phyloP scores from a whole-genome alignment of 2,113 vertebrate species.

The Gasterosteus nipponicus region DNA sequence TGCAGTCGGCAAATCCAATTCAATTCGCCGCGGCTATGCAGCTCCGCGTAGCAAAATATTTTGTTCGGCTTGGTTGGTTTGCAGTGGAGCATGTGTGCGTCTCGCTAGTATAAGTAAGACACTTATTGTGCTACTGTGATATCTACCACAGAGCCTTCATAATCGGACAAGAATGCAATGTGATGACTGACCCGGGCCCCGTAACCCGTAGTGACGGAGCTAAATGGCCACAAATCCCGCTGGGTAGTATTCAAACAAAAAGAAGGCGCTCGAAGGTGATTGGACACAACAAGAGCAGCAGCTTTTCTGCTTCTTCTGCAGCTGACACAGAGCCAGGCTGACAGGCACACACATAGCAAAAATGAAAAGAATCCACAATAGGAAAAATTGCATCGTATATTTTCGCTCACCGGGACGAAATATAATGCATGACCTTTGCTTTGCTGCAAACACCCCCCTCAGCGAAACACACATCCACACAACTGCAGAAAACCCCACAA shows the following conservation, averaged over 20 bases:
- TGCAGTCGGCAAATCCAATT: conserved; percentile 55
- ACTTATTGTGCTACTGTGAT: conserved; percentile 58
- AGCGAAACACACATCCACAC: conserved; percentile 4
- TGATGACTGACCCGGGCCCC: conserved; percentile 62
- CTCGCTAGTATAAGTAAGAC: conserved; percentile 27
- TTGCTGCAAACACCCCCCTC: background rate
- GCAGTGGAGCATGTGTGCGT: conserved; percentile 15
- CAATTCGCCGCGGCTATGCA: conserved; percentile 34
- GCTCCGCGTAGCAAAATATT: conserved; percentile 22
- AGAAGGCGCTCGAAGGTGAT: conserved; percentile 24
- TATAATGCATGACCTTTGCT: conserved; percentile 58
- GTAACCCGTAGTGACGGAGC: conserved; percentile 38
- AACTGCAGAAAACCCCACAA: conserved; percentile 7
- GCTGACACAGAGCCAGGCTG: conserved; percentile 30
- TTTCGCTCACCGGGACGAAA: conserved; percentile 11
- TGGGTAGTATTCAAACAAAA: conserved; percentile 51
- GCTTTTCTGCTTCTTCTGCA: conserved; percentile 35
- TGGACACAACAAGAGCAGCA: conserved; percentile 15
- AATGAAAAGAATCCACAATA: background rate
- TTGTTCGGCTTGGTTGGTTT: conserved; percentile 27
- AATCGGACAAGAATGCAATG: conserved; percentile 58
- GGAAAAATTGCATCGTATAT: conserved; percentile 7
- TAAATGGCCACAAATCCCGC: conserved; percentile 49
- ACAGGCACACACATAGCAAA: background rate
- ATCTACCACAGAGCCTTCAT: conserved; percentile 37